Evolutionary conservation across 2,113 vertebrate species (phyloP).

Genomic region (Aldabrachelys gigantea): DNA sequence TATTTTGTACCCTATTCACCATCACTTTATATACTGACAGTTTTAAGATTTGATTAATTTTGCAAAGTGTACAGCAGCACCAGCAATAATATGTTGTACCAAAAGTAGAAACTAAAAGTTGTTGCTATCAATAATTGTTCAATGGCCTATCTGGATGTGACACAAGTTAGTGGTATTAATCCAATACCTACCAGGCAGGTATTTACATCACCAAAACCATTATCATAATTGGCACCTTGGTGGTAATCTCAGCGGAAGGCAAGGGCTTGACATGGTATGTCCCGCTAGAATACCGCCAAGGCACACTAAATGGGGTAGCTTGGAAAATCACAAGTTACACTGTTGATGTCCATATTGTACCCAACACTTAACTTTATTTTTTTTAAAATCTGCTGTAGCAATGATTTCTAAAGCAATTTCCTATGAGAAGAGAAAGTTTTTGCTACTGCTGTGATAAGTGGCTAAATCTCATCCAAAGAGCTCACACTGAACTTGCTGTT

Average conservation of each 20-base stretch:
- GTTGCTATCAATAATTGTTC: not conserved
- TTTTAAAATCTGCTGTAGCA: not conserved
- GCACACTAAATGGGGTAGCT: not conserved
- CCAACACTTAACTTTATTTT: not conserved
- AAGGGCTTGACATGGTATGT: accelerated
- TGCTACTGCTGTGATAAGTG: not conserved
- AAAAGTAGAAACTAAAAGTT: not conserved
- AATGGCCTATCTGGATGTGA: accelerated
- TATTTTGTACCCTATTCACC: not conserved
- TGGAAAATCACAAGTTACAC: not conserved
- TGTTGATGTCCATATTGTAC: not conserved
- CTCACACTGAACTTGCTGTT: not conserved
- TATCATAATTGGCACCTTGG: not conserved
- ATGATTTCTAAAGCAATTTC: not conserved
- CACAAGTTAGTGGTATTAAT: not conserved
- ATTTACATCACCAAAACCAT: not conserved
- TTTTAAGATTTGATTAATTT: not conserved
- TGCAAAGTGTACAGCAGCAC: not conserved
- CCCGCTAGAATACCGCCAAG: not conserved
- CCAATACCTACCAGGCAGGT: not conserved
- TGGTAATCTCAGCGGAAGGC: accelerated
- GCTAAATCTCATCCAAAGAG: not conserved
- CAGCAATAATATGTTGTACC: not conserved
- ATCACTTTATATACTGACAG: not conserved
- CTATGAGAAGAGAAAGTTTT: not conserved